Conservation (phyloP, 2,113 vertebrate species). For the Leucopsar rothschildi region DNA sequence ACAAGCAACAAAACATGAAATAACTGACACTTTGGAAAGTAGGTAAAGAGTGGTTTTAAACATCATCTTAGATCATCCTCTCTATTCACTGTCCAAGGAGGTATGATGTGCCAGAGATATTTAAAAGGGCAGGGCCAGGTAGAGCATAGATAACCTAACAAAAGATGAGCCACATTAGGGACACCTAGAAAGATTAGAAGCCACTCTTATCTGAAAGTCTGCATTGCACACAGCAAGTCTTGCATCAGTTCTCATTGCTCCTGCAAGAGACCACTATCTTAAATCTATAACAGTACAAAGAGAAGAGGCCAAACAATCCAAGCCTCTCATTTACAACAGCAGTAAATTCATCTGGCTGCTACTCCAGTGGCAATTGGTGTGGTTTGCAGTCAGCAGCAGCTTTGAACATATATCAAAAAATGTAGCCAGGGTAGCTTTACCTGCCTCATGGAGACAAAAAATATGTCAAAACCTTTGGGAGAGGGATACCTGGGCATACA, state of each 20-base stretch:
- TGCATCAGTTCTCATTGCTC: neutral
- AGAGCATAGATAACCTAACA: neutral
- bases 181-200: neutral
- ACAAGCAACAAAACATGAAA: neutral
- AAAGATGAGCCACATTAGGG: neutral
- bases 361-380: neutral
- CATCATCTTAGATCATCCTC: neutral
- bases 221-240: neutral
- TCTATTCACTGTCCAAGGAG: neutral
- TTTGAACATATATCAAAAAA: neutral
- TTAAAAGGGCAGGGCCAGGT: neutral
- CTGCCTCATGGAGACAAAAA: neutral
- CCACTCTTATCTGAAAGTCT: neutral
- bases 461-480: neutral
- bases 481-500: neutral
- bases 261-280: neutral
- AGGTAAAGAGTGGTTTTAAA: neutral
- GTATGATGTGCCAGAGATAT: neutral
- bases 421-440: neutral
- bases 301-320: conserved; percentile 3
- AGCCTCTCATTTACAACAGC: neutral
- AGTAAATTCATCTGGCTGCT: conserved; percentile 24
- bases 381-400: neutral
- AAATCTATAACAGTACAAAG: neutral
- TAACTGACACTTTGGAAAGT: neutral